Conservation (phyloP, 2,797 vertebrate genomes). For the Thalassophryne amazonica region DNA sequence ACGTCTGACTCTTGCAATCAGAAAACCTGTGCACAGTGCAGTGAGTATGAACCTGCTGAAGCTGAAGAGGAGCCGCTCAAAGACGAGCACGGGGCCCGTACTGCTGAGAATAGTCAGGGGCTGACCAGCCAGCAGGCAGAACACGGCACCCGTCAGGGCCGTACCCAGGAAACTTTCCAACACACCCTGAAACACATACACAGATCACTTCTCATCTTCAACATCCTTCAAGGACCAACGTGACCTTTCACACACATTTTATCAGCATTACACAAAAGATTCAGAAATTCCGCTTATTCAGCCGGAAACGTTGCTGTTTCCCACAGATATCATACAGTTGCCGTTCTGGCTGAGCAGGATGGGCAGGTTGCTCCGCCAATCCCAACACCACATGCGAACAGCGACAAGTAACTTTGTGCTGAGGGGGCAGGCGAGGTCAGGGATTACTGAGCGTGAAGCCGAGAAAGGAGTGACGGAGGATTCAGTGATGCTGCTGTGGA, state of each 20-base stretch:
- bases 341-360: constrained; percentile 26
- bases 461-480: not conserved
- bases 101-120: constrained; percentile 97
- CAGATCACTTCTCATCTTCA: no score
- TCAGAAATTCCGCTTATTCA: constrained; percentile 10
- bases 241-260: no score
- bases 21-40: no score
- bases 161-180: constrained; percentile 93
- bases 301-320: constrained; percentile 18
- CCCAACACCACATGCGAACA: not conserved
- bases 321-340: constrained; percentile 1
- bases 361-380: constrained; percentile 23
- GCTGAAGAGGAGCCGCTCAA: constrained; percentile 93
- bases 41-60: constrained; percentile 91
- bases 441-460: constrained; percentile 32
- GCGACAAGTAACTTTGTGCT: not conserved
- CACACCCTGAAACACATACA: constrained; percentile 57
- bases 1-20: no score
- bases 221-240: no score
- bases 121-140: constrained; percentile 93
- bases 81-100: constrained; percentile 95
- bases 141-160: constrained; percentile 86
- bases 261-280: not conserved
- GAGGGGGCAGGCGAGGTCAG: constrained; percentile 27
- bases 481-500: not conserved